Evolutionary conservation across 2,888 invertebrate species (phyloP).

Genomic region (Protodeltote pygarga): DNA sequence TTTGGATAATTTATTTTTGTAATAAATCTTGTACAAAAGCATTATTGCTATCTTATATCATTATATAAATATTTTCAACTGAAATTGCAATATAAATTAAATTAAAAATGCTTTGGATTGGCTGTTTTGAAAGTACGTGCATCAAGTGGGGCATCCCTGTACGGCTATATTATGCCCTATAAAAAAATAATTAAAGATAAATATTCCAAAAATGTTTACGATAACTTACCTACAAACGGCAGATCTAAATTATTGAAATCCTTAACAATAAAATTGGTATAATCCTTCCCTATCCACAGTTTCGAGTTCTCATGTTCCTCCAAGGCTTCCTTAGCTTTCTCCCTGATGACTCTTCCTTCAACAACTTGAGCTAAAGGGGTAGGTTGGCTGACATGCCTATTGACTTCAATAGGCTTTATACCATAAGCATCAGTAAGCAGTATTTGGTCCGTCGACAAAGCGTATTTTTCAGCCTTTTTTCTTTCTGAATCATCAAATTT

Average conservation of each 20-base stretch:
- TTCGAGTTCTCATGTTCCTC: constrained; percentile 91
- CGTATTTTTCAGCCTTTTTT: constrained; percentile 82
- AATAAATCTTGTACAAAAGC: too few species aligned
- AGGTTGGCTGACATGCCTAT: constrained; percentile 62
- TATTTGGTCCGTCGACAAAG: constrained; percentile 74
- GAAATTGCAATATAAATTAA: too few species aligned
- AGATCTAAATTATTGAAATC: constrained; percentile 96
- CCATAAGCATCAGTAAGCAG: constrained; percentile 72
- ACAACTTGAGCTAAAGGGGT: constrained; percentile 76
- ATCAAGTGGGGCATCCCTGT: too few species aligned
- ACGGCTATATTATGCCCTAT: background rate
- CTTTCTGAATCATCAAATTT: constrained; percentile 79
- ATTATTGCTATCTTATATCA: too few species aligned
- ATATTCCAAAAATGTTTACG: too few species aligned
- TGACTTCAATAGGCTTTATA: constrained; percentile 50
- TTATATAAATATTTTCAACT: too few species aligned
- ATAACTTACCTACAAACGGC: constrained; percentile 89
- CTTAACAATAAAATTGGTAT: constrained; percentile 97
- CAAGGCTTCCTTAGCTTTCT: constrained; percentile 67
- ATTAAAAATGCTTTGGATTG: too few species aligned
- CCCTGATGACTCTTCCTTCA: constrained; percentile 75
- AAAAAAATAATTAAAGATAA: constrained; percentile 8
- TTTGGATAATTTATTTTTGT: too few species aligned
- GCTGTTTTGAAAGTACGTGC: too few species aligned
- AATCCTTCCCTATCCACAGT: constrained; percentile 98